These are phyloP conservation scores for Zoanthus sociatus DNA, from an alignment of 92 coral and sea anemone genomes.

Conservation along the genomic window DNA sequence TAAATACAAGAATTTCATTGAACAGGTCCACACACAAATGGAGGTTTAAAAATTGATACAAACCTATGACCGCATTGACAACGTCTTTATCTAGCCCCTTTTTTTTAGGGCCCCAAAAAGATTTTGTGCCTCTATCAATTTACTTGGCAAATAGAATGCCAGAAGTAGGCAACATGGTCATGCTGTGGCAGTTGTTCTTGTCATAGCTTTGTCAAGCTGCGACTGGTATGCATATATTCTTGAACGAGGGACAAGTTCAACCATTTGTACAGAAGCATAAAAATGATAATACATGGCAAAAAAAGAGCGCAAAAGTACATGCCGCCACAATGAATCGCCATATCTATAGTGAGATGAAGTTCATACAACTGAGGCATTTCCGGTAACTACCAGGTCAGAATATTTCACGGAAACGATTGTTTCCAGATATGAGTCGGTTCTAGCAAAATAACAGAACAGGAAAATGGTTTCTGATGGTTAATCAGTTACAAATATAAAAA, in stretches of 20 bases:
- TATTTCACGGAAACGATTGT: no score
- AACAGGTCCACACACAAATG: no score
- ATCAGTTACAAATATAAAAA: no score
- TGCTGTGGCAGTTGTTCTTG: not conserved
- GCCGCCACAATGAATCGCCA: no score
- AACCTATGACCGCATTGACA: not conserved
- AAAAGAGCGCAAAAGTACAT: not conserved
- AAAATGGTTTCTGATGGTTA: no score
- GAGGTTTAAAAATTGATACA: not conserved
- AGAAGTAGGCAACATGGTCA: not conserved
- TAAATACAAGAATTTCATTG: no score
- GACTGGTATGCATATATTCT: not conserved
- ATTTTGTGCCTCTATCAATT: not conserved
- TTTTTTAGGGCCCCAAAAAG: not conserved
- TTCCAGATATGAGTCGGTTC: no score
- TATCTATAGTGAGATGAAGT: no score
- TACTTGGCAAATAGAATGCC: not conserved
- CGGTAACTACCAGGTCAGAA: no score
- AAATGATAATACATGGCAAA: no score
- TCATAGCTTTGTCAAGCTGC: not conserved
- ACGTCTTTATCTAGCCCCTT: constrained; percentile 1
- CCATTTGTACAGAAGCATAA: not conserved
- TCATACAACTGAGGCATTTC: no score
- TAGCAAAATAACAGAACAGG: no score
- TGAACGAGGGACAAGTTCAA: not conserved